Percentiles rank a stretch among this genome's conserved stretches.
phyloP scores from a whole-genome alignment of 2,113 vertebrate genomes.

The Ailuropoda melanoleuca region DNA sequence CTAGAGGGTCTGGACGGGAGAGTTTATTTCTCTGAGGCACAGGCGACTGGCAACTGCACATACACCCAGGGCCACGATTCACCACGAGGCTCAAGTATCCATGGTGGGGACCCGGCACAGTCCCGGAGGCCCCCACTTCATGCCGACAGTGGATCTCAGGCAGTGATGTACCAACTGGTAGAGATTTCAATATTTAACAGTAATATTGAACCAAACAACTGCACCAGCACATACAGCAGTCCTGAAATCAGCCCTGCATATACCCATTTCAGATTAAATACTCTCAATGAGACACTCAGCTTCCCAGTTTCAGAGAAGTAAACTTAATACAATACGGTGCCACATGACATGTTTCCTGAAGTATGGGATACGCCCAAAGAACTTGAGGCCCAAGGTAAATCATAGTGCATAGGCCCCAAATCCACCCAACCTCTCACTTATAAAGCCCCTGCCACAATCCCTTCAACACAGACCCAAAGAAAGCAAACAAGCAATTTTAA shows the following conservation, averaged over 20 bases:
- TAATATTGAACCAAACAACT: background rate
- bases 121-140: background rate
- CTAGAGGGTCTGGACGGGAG: background rate
- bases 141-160: background rate
- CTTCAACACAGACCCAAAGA: background rate
- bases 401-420: background rate
- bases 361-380: background rate
- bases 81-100: background rate
- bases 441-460: background rate
- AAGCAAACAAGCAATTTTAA: background rate
- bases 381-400: background rate
- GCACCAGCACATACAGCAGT: background rate
- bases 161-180: background rate
- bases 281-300: background rate
- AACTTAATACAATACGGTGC: background rate
- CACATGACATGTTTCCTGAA: background rate
- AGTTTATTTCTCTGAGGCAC: background rate
- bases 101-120: background rate
- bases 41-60: background rate
- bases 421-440: background rate
- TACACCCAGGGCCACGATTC: background rate
- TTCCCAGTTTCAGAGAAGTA: background rate
- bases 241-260: background rate
- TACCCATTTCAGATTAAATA: background rate
- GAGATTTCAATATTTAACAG: background rate